A percentile compares a stretch with the other conserved stretches of the same genome.
Evolutionary conservation across 2,797 vertebrate species (phyloP).

Genomic region (Jordanella pulchra): DNA sequence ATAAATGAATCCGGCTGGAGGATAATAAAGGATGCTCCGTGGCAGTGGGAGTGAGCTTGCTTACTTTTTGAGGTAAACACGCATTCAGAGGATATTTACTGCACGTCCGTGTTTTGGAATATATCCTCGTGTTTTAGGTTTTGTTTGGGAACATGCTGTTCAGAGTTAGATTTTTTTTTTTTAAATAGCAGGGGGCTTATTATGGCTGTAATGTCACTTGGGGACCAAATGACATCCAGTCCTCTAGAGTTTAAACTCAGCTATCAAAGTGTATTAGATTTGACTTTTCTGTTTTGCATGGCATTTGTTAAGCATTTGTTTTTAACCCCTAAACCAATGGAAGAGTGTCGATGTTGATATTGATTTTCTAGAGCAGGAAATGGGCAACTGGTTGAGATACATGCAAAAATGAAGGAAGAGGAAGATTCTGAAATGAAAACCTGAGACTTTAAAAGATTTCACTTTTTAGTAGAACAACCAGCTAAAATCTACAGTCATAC

Average conservation of each 20-base stretch:
- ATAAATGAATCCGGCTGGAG: slow-evolving; percentile 65
- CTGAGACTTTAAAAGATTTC: too few species aligned
- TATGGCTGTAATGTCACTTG: slow-evolving; percentile 27
- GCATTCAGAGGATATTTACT: slow-evolving; percentile 65
- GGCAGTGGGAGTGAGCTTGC: slow-evolving; percentile 55
- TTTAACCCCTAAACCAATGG: slow-evolving; percentile 9
- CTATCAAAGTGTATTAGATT: slow-evolving; percentile 1
- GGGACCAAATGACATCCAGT: slow-evolving; percentile 27
- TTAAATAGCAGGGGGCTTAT: slow-evolving; percentile 37
- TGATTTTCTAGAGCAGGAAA: too few species aligned
- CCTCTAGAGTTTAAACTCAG: slow-evolving; percentile 22
- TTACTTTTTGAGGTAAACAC: slow-evolving; percentile 72
- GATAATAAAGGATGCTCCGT: slow-evolving; percentile 69
- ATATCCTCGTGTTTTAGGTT: slow-evolving; percentile 32
- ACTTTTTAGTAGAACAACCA: too few species aligned
- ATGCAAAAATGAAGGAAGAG: too few species aligned
- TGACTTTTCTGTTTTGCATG: slow-evolving; percentile 8
- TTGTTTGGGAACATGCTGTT: slow-evolving; percentile 69
- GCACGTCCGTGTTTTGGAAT: slow-evolving; percentile 58
- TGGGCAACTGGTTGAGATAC: too few species aligned
- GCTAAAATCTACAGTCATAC: too few species aligned
- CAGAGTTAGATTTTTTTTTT: slow-evolving; percentile 7
- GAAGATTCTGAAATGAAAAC: too few species aligned
- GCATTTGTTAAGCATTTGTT: slow-evolving; percentile 15
- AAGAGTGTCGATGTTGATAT: slow-evolving; percentile 35